Evolutionary conservation across 2,888 invertebrate genomes (phyloP).

Genomic region (Prenolepis imparis): DNA sequence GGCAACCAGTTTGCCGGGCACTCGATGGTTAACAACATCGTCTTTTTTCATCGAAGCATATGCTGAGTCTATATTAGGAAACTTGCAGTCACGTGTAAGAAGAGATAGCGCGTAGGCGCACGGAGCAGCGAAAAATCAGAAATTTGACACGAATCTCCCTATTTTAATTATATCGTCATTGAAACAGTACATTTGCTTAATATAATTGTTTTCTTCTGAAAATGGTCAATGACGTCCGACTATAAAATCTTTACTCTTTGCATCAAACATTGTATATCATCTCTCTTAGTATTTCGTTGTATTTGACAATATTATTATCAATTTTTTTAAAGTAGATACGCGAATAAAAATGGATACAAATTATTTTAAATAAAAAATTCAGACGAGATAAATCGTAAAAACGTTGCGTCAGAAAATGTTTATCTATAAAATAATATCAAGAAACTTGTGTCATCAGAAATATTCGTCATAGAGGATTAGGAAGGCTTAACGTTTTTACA

Average conservation of each 20-base stretch:
- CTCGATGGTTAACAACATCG: conserved; percentile 54
- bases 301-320: neutral
- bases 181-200: neutral
- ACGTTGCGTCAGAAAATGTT: neutral
- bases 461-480: neutral
- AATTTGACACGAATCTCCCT: conserved; percentile 29
- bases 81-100: conserved; percentile 59
- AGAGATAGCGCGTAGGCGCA: conserved; percentile 56
- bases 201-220: neutral
- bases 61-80: conserved; percentile 60
- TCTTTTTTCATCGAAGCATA: conserved; percentile 56
- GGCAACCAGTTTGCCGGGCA: conserved; percentile 52
- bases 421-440: neutral
- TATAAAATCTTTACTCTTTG: neutral
- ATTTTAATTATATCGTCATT: neutral
- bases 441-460: neutral
- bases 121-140: conserved; percentile 2
- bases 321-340: neutral
- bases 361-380: neutral
- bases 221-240: neutral
- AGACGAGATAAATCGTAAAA: neutral
- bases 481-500: neutral
- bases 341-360: neutral
- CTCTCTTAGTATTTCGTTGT: neutral
- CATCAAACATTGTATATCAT: neutral